Conservation (phyloP, 2,888 invertebrate species). For the Caenorhabditis doughertyi region DNA sequence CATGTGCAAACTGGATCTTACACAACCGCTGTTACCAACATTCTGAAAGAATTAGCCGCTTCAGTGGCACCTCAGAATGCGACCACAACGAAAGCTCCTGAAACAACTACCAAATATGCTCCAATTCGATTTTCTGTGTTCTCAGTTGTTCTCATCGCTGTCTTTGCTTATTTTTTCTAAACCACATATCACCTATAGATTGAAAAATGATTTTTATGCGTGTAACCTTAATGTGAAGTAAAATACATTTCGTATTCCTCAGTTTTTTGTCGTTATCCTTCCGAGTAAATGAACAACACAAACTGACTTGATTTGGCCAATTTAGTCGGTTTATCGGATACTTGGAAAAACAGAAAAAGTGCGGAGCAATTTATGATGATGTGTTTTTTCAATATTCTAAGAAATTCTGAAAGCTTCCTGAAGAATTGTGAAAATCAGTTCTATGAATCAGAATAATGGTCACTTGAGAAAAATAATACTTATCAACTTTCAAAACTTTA, state of each 20-base stretch:
- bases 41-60: constrained; percentile 64
- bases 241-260: background rate
- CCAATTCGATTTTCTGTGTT: background rate
- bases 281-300: constrained; percentile 39
- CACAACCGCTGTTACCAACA: constrained; percentile 62
- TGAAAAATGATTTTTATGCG: background rate
- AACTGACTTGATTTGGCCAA: constrained; percentile 56
- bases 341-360: constrained; percentile 29
- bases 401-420: background rate
- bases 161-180: background rate
- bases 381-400: background rate
- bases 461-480: background rate
- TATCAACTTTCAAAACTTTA: constrained; percentile 66
- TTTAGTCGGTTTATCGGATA: constrained; percentile 27
- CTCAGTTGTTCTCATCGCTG: background rate
- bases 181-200: background rate
- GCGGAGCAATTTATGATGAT: background rate
- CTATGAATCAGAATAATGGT: background rate
- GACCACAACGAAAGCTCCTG: constrained; percentile 8
- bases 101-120: constrained; percentile 20
- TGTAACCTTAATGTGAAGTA: background rate
- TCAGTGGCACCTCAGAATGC: constrained; percentile 30
- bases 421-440: background rate
- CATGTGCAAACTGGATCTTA: constrained; percentile 59
- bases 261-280: background rate